These are phyloP conservation scores for Boulengeromyrus knoepffleri DNA, from an alignment of 2,113 vertebrate species.

Conservation along the genomic window DNA sequence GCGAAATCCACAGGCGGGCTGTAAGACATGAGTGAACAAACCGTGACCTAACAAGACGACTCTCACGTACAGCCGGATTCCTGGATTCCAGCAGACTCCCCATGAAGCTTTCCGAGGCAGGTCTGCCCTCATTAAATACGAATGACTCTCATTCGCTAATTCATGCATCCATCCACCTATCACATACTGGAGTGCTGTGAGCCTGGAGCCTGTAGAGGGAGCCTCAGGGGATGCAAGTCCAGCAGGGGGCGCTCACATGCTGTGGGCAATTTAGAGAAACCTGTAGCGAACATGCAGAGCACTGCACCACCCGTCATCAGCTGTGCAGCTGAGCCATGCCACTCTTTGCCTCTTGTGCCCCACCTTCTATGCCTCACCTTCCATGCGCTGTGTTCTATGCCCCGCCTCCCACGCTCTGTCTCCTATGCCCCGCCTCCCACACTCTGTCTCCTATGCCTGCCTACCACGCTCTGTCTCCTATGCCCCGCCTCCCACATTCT, in stretches of 20 bases:
- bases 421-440: no score
- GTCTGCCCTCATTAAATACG: not conserved
- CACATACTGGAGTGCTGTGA: not conserved
- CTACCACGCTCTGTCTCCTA: no score
- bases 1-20: not conserved
- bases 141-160: not conserved
- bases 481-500: no score
- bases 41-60: not conserved
- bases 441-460: no score
- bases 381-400: not conserved
- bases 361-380: not conserved
- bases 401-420: not conserved
- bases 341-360: not conserved
- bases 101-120: slow-evolving; percentile 28
- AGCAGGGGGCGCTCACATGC: not conserved
- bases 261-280: not conserved
- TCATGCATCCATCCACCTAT: not conserved
- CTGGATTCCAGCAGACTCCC: not conserved
- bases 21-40: not conserved
- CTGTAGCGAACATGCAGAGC: not conserved
- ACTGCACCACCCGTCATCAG: not conserved
- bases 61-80: not conserved
- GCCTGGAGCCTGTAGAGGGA: not conserved
- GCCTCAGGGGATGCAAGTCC: not conserved
- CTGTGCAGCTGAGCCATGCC: not conserved